Evolutionary conservation across 1,140 invertebrate genomes (phyloP).

Genomic region (Microplitis demolitor): DNA sequence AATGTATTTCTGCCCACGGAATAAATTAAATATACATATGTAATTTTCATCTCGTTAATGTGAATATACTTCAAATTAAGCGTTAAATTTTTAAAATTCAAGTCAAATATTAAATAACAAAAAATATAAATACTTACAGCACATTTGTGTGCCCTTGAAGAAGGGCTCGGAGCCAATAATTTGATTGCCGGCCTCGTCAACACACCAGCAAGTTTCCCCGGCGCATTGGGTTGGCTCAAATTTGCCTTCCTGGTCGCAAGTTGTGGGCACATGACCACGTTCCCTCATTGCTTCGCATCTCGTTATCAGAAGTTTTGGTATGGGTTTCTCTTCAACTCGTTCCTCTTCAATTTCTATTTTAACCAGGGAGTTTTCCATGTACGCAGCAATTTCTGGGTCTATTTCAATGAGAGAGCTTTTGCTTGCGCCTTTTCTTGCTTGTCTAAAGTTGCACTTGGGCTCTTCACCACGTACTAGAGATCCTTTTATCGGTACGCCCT

Average conservation of each 20-base stretch:
- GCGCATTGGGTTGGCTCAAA: conserved; percentile 79
- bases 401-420: conserved; percentile 32
- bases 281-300: conserved; percentile 68
- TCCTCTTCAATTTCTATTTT: conserved; percentile 24
- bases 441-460: conserved; percentile 76
- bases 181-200: conserved; percentile 83
- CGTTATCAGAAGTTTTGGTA: conserved; percentile 53
- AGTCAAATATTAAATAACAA: neutral
- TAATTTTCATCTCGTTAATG: no score
- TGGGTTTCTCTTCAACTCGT: conserved; percentile 9
- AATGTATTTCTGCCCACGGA: no score
- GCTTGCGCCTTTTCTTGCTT: conserved; percentile 66
- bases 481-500: conserved; percentile 79
- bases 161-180: conserved; percentile 69
- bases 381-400: conserved; percentile 50
- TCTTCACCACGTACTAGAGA: conserved; percentile 73
- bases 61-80: no score
- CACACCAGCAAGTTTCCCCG: conserved; percentile 80
- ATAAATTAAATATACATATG: no score
- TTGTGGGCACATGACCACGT: conserved; percentile 63
- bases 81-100: neutral
- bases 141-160: conserved; percentile 65
- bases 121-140: conserved; percentile 60
- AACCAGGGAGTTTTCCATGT: conserved; percentile 45
- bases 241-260: conserved; percentile 70